Conservation (phyloP, 2,888 invertebrate species). For the Deroplatys truncata region DNA sequence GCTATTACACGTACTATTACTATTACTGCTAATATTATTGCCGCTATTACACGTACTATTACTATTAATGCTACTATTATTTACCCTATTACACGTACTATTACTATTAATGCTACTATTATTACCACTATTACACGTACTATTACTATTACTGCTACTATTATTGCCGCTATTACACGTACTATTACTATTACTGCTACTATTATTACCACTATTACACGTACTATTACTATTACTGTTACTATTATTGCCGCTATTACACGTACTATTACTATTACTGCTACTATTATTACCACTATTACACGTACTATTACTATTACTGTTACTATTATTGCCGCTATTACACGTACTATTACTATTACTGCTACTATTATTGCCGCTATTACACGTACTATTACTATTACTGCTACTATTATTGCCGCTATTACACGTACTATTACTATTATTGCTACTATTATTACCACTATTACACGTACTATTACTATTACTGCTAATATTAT, state of each 20-base stretch:
- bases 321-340: not conserved
- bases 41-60: not conserved
- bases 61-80: not conserved
- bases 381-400: not conserved
- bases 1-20: too few relatives aligned
- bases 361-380: not conserved
- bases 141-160: not conserved
- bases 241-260: not conserved
- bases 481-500: too few relatives aligned
- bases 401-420: too few relatives aligned
- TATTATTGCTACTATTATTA: too few relatives aligned
- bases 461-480: too few relatives aligned
- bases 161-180: not conserved
- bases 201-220: not conserved
- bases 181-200: not conserved
- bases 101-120: not conserved
- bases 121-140: not conserved
- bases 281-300: not conserved
- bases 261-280: not conserved
- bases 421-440: too few relatives aligned
- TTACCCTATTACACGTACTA: too few relatives aligned
- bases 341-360: not conserved
- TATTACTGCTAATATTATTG: too few relatives aligned
- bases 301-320: not conserved
- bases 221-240: not conserved